phyloP scores from a whole-genome alignment of 2,113 vertebrate genomes.

The Daphoenositta chrysoptera region DNA sequence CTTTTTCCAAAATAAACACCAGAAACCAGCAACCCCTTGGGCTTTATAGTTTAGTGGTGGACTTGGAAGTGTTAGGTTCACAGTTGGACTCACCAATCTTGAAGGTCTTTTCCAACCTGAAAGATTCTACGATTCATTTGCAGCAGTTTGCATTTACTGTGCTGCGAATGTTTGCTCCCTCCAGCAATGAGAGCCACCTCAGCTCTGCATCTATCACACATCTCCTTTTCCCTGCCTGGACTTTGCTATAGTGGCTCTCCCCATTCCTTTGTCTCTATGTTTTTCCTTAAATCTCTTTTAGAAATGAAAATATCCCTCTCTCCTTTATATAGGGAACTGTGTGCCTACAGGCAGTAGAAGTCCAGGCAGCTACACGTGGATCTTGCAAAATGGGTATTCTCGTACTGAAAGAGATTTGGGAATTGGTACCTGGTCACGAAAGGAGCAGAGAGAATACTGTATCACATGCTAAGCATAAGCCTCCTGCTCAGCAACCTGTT shows the following conservation, averaged over 20 bases:
- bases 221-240: neutral
- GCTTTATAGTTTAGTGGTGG: neutral
- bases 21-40: neutral
- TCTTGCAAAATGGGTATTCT: neutral
- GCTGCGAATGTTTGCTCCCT: neutral
- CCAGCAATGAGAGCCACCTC: neutral
- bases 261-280: neutral
- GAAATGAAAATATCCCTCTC: neutral
- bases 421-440: neutral
- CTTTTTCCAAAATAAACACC: neutral
- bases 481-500: neutral
- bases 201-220: neutral
- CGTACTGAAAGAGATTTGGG: neutral
- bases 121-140: neutral
- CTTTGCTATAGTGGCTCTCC: neutral
- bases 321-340: neutral
- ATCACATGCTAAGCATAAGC: neutral
- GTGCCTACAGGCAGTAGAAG: neutral
- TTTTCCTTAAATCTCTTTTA: neutral
- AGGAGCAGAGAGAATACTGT: neutral
- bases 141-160: neutral
- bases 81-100: rapidly evolving
- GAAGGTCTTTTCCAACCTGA: neutral
- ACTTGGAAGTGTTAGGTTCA: neutral
- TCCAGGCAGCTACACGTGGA: neutral